These are phyloP conservation scores for Holacanthus passer DNA, from an alignment of 2,113 vertebrate species.

Conservation along the genomic window DNA sequence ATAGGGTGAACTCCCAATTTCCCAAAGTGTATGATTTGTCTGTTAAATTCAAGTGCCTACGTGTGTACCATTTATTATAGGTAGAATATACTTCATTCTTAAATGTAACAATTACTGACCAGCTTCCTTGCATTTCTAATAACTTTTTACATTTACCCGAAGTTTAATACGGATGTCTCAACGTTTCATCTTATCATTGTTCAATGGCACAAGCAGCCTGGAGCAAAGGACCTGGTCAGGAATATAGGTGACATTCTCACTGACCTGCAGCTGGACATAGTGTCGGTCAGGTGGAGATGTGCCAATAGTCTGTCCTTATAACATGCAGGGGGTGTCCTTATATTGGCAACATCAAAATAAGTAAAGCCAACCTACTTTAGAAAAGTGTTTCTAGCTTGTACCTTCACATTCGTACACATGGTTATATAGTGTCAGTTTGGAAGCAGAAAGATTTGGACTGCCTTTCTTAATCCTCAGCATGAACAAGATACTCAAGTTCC, in stretches of 20 bases:
- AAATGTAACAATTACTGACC: background rate
- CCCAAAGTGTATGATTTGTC: background rate
- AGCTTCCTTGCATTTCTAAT: background rate
- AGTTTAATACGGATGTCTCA: background rate
- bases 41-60: background rate
- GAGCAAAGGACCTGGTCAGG: background rate
- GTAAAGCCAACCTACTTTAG: background rate
- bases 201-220: background rate
- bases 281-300: background rate
- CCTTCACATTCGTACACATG: background rate
- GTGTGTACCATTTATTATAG: background rate
- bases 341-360: background rate
- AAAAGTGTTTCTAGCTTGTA: background rate
- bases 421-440: background rate
- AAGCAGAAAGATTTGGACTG: background rate
- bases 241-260: too few relatives aligned
- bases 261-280: background rate
- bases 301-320: background rate
- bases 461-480: background rate
- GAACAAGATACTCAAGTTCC: background rate
- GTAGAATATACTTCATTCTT: background rate
- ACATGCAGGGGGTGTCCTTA: background rate
- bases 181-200: background rate
- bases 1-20: background rate
- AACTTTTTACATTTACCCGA: too few relatives aligned